Conservation (phyloP, 2,113 vertebrate genomes). For the Pelmatolapia mariae region DNA sequence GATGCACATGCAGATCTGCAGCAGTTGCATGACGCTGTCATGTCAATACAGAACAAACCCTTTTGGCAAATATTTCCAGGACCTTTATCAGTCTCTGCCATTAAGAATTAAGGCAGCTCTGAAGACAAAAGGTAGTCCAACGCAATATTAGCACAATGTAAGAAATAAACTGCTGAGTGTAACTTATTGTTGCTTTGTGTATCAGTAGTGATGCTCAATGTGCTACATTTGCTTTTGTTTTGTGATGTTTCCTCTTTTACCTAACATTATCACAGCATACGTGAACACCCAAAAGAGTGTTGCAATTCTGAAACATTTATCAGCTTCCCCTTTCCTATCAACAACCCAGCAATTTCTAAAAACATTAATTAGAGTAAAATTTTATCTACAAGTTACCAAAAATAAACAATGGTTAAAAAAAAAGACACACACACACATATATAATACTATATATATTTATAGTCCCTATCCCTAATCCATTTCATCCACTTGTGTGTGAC, state of each 20-base stretch:
- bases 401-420: neutral
- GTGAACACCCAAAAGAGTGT: neutral
- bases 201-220: neutral
- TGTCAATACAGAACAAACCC: neutral
- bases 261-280: neutral
- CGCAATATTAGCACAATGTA: neutral
- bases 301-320: neutral
- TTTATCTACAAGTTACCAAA: neutral
- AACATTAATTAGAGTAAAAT: neutral
- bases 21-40: neutral
- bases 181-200: neutral
- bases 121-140: neutral
- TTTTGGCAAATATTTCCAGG: fast-evolving
- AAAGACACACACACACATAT: neutral
- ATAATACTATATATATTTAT: neutral
- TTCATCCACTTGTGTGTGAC: neutral
- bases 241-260: neutral
- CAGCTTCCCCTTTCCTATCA: neutral
- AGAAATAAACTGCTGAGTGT: neutral
- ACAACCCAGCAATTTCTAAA: neutral
- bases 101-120: neutral
- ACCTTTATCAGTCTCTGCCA: neutral
- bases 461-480: neutral
- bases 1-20: neutral
- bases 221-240: neutral